Evolutionary conservation across 37 sponge, comb jelly and placozoan species (phyloP).

Genomic region (Lycopodina hypogea): DNA sequence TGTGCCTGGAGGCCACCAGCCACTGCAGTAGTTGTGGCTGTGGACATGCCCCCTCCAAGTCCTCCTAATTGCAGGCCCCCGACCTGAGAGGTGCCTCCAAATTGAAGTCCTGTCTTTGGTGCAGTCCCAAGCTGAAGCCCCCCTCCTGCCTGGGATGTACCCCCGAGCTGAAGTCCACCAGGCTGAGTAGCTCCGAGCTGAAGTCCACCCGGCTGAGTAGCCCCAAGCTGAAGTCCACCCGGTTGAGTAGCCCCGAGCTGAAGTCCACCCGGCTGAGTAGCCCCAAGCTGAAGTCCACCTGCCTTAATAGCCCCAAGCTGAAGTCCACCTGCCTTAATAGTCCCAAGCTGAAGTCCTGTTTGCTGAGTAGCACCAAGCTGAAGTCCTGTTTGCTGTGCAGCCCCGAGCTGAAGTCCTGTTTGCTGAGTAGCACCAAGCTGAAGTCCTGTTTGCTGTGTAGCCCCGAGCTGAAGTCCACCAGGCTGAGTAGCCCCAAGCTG

Average conservation of each 20-base stretch:
- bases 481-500: background rate
- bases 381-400: conserved; percentile 1
- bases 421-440: background rate
- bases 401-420: background rate
- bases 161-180: conserved; percentile 25
- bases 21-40: too few relatives aligned
- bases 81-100: too few relatives aligned
- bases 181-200: background rate
- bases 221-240: conserved; percentile 18
- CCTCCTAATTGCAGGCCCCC: too few relatives aligned
- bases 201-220: background rate
- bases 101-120: background rate
- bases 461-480: conserved; percentile 18
- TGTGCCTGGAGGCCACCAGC: too few relatives aligned
- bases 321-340: background rate
- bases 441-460: background rate
- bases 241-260: conserved; percentile 2
- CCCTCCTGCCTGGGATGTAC: background rate
- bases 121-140: background rate
- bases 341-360: background rate
- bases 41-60: too few relatives aligned
- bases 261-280: background rate
- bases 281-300: conserved; percentile 5
- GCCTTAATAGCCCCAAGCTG: background rate
- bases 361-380: conserved; percentile 21